phyloP scores from a whole-genome alignment of 2,113 vertebrate genomes.

The rabbit (Oryctolagus cuniculus) region DNA sequence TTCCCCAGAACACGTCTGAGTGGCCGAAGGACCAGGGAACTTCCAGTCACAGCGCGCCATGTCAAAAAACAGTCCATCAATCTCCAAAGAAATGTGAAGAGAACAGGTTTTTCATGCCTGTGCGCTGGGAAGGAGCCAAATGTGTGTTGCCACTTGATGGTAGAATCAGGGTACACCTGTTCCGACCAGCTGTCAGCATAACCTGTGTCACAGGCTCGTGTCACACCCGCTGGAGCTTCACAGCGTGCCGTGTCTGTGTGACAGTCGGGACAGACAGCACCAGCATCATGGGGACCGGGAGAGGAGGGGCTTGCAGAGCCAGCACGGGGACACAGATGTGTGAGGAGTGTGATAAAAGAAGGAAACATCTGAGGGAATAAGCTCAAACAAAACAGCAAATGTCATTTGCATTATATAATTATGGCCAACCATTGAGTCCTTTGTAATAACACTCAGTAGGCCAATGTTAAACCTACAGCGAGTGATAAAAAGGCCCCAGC shows the following conservation, averaged over 20 bases:
- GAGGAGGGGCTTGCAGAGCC: slow-evolving; percentile 86
- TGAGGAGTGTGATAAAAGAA: slow-evolving; percentile 92
- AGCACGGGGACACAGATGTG: slow-evolving; percentile 91
- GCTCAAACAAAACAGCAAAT: slow-evolving; percentile 93
- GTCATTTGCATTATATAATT: slow-evolving; percentile 95
- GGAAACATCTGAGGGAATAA: slow-evolving; percentile 92
- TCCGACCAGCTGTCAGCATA: slow-evolving; percentile 95
- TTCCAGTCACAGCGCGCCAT: slow-evolving; percentile 82
- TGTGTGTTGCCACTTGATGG: slow-evolving; percentile 92
- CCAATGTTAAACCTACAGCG: slow-evolving; percentile 91
- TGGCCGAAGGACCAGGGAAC: slow-evolving; percentile 81
- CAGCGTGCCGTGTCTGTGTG: slow-evolving; percentile 86
- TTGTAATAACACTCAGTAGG: slow-evolving; percentile 90
- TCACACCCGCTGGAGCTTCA: slow-evolving; percentile 85
- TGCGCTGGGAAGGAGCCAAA: slow-evolving; percentile 94
- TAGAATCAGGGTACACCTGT: slow-evolving; percentile 96
- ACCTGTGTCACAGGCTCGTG: slow-evolving; percentile 91
- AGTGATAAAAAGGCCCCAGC: slow-evolving; percentile 90
- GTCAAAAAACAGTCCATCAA: slow-evolving; percentile 91
- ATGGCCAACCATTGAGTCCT: slow-evolving; percentile 89
- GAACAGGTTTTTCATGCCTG: slow-evolving; percentile 93
- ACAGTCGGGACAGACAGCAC: slow-evolving; percentile 89
- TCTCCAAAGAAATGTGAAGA: slow-evolving; percentile 87
- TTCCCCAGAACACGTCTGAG: slow-evolving; percentile 66
- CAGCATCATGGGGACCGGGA: slow-evolving; percentile 88